A percentile compares a stretch with the other conserved stretches of the same genome.
These are phyloP conservation scores for Teleogryllus occipitalis DNA, from an alignment of 1,140 invertebrate species.

Conservation along the genomic window DNA sequence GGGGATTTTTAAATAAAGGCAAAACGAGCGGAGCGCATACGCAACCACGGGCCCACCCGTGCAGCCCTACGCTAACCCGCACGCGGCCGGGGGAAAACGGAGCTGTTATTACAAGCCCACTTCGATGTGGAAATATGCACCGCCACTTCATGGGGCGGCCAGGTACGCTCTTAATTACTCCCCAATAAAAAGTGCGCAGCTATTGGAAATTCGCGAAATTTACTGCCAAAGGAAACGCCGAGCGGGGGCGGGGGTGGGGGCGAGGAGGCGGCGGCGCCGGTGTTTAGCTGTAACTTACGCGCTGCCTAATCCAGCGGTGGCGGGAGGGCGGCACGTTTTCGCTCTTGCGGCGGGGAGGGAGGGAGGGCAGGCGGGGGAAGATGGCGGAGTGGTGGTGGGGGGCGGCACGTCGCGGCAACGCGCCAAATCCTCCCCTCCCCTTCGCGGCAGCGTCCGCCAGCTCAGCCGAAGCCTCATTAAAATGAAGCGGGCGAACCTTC, in stretches of 20 bases:
- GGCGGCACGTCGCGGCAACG: neutral
- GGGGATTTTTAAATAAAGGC: too few relatives aligned
- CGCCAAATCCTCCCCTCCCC: neutral
- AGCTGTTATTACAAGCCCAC: constrained; percentile 1
- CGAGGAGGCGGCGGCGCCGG: too few relatives aligned
- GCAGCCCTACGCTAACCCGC: neutral
- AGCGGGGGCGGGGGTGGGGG: neutral
- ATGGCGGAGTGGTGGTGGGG: neutral
- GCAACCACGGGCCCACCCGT: too few relatives aligned
- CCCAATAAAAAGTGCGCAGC: neutral
- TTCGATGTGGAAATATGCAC: constrained; percentile 4
- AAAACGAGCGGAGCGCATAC: too few relatives aligned
- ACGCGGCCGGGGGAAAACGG: neutral
- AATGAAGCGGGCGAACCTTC: neutral
- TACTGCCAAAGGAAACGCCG: neutral
- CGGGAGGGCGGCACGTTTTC: too few relatives aligned
- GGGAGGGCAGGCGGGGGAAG: neutral
- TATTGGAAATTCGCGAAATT: constrained; percentile 1
- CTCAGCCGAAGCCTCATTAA: neutral
- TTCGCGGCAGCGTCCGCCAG: neutral
- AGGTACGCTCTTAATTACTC: neutral
- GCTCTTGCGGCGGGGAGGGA: too few relatives aligned
- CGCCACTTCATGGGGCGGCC: neutral
- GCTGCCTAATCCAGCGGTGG: neutral
- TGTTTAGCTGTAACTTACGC: neutral